Conservation (phyloP, 92 coral and sea anemone species). For the Blastomussa wellsi region DNA sequence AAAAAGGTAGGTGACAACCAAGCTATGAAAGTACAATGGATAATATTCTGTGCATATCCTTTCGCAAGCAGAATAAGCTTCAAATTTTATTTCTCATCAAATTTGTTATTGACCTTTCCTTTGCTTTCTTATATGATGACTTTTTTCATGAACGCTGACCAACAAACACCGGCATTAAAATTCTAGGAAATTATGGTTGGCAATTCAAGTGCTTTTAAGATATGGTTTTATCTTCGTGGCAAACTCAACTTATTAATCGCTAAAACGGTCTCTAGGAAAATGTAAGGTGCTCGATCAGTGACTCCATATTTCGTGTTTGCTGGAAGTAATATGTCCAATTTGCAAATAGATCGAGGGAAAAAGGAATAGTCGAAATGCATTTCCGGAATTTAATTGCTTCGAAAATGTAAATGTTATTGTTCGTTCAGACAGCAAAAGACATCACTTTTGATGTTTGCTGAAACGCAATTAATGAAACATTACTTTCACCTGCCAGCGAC, state of each 20-base stretch:
- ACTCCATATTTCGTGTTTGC: background rate
- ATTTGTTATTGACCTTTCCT: too few species aligned
- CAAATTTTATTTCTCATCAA: background rate
- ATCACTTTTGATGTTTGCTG: background rate
- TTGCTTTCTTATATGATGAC: too few species aligned
- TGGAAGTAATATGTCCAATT: background rate
- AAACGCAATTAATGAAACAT: background rate
- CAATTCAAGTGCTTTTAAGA: background rate
- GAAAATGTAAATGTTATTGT: constrained; percentile 6
- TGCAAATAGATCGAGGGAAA: background rate
- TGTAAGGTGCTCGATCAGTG: background rate
- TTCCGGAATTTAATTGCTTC: background rate
- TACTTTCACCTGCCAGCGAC: background rate
- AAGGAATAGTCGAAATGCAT: background rate
- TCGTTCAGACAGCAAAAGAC: constrained; percentile 3
- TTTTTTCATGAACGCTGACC: background rate
- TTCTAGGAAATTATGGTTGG: background rate
- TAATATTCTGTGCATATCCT: background rate
- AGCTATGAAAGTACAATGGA: background rate
- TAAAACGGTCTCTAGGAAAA: background rate
- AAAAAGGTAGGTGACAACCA: background rate
- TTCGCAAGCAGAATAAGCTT: background rate
- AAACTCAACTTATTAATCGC: background rate
- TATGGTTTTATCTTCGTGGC: background rate
- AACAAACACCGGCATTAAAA: background rate